Evolutionary conservation across 2,888 invertebrate genomes (phyloP).

Genomic region (Cantharis lateralis): DNA sequence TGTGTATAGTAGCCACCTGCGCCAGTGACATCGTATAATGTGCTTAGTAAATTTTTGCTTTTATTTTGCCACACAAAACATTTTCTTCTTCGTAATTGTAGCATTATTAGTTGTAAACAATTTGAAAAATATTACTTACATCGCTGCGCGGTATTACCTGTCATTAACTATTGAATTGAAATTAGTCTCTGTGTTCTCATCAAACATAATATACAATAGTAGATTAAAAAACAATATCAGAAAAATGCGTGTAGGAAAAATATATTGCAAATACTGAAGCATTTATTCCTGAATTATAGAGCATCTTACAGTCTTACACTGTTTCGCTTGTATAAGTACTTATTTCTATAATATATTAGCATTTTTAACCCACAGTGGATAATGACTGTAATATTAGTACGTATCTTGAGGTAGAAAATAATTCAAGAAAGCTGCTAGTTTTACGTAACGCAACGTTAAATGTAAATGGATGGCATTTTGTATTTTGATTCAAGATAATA

Average conservation of each 20-base stretch:
- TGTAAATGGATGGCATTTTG: conserved; percentile 31
- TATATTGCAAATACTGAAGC: conserved; percentile 25
- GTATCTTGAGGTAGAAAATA: conserved; percentile 29
- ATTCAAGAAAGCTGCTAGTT: conserved; percentile 33
- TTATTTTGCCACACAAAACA: conserved; percentile 33
- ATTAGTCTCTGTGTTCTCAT: neutral
- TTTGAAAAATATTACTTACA: neutral
- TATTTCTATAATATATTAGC: conserved; percentile 32
- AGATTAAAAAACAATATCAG: neutral
- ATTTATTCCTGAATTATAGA: conserved; percentile 34
- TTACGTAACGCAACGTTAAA: conserved; percentile 31
- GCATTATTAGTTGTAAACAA: neutral
- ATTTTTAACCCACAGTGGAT: conserved; percentile 29
- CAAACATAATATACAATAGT: neutral
- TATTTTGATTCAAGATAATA: conserved; percentile 28
- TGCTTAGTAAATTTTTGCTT: conserved; percentile 42
- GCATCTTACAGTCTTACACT: conserved; percentile 29
- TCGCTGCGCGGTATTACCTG: neutral
- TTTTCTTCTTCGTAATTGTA: neutral
- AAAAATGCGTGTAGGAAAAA: conserved; percentile 25
- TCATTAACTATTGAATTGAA: neutral
- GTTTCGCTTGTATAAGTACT: conserved; percentile 28
- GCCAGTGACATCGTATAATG: conserved; percentile 51
- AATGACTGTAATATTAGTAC: conserved; percentile 34
- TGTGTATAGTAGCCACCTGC: conserved; percentile 48